Conservation (phyloP, 2,797 vertebrate genomes). For the Poecile montanus region DNA sequence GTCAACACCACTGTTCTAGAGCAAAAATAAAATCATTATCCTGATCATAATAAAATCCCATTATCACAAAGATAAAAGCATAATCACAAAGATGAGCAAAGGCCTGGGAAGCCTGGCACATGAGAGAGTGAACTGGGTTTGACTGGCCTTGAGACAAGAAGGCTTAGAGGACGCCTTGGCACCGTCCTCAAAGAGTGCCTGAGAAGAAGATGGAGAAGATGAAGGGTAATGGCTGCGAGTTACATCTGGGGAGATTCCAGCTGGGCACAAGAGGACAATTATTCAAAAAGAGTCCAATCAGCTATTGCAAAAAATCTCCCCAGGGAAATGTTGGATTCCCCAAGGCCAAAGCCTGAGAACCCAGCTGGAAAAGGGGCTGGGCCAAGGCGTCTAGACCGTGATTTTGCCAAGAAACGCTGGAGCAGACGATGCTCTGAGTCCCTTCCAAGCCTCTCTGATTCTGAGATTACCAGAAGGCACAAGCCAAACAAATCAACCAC, state of each 20-base stretch:
- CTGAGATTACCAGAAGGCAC: neutral
- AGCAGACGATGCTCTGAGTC: neutral
- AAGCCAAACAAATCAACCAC: neutral
- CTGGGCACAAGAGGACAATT: neutral
- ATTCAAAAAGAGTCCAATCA: neutral
- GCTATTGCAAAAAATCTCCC: neutral
- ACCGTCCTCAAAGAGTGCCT: neutral
- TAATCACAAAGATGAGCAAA: neutral
- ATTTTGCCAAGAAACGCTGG: neutral
- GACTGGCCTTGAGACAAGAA: neutral
- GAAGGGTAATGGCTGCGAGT: accelerated
- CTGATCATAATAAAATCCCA: neutral
- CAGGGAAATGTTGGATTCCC: neutral
- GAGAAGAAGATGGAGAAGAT: neutral
- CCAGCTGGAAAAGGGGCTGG: neutral
- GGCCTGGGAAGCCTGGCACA: neutral
- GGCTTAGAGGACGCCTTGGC: neutral
- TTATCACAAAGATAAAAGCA: neutral
- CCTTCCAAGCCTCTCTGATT: neutral
- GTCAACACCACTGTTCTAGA: neutral
- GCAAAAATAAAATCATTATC: neutral
- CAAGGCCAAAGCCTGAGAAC: accelerated
- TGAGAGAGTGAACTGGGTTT: neutral
- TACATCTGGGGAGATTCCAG: neutral
- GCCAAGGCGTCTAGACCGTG: neutral